A percentile compares a stretch with the other conserved stretches of the same genome.
Conservation (phyloP, 2,888 invertebrate genomes). For the Drosophila kanekoi region DNA sequence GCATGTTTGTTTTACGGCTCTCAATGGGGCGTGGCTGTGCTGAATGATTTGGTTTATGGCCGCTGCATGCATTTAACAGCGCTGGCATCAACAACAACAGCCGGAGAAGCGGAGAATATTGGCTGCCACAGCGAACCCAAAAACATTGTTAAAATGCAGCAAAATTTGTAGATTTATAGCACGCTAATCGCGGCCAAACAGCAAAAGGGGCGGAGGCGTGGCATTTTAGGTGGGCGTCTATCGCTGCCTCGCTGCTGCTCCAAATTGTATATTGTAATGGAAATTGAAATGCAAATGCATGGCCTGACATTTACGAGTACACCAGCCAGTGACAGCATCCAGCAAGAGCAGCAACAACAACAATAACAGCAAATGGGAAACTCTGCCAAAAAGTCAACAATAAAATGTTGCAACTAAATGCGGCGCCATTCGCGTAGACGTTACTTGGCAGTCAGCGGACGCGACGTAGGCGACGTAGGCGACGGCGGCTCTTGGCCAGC, state of each 20-base stretch:
- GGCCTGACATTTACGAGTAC: slow-evolving; percentile 77
- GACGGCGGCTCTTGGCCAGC: slow-evolving; percentile 41
- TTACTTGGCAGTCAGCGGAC: slow-evolving; percentile 53
- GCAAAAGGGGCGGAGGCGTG: slow-evolving; percentile 38
- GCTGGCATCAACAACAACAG: slow-evolving; percentile 32
- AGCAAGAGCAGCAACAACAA: slow-evolving; percentile 19
- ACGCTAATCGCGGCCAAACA: slow-evolving; percentile 80
- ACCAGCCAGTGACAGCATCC: slow-evolving; percentile 55
- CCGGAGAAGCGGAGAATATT: slow-evolving; percentile 46
- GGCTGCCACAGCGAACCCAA: slow-evolving; percentile 56
- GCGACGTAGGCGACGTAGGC: neutral
- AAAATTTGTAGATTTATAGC: slow-evolving; percentile 79
- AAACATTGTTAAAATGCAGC: slow-evolving; percentile 78
- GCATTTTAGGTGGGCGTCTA: slow-evolving; percentile 54
- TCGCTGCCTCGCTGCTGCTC: slow-evolving; percentile 39
- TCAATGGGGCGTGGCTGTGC: slow-evolving; percentile 64
- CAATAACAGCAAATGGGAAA: slow-evolving; percentile 32
- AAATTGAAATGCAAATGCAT: slow-evolving; percentile 80
- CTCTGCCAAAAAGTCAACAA: slow-evolving; percentile 78
- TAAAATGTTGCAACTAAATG: slow-evolving; percentile 82
- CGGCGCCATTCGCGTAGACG: slow-evolving; percentile 67
- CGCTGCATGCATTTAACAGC: slow-evolving; percentile 75
- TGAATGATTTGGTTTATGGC: slow-evolving; percentile 78
- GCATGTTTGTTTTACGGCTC: slow-evolving; percentile 57
- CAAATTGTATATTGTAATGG: slow-evolving; percentile 76